Conservation (phyloP, 2,888 invertebrate genomes). For the Ormyrus nitidulus region DNA sequence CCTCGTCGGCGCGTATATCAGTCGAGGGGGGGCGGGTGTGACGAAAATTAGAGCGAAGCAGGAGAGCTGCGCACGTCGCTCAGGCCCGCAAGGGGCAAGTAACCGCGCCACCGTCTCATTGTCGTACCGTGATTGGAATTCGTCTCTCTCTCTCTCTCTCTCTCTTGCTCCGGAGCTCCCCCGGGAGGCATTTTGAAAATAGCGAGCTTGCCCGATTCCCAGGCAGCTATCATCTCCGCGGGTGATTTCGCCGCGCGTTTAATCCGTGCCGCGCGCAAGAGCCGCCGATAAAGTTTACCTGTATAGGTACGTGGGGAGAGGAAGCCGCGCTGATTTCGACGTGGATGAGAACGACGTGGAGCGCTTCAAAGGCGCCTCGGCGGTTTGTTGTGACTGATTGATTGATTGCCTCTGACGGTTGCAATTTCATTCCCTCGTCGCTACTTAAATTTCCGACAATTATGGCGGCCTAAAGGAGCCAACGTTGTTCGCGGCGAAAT, state of each 20-base stretch:
- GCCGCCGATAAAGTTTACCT: constrained; percentile 27
- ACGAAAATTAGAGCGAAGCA: constrained; percentile 46
- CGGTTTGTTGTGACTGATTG: background rate
- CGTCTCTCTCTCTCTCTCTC: background rate
- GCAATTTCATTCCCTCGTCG: no score
- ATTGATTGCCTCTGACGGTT: background rate
- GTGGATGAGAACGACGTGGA: background rate
- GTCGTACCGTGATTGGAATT: no score
- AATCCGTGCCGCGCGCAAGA: constrained; percentile 4
- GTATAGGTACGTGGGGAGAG: background rate
- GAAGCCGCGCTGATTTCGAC: background rate
- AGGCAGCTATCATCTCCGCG: no score
- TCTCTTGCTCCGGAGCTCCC: background rate
- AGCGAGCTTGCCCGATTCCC: no score
- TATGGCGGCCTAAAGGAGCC: no score
- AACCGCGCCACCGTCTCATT: no score
- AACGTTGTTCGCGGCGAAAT: no score
- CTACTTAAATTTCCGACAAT: no score
- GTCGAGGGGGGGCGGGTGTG: background rate
- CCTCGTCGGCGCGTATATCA: constrained; percentile 9
- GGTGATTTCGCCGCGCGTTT: background rate
- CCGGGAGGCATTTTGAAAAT: no score
- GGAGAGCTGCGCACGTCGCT: constrained; percentile 2
- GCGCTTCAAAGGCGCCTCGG: background rate
- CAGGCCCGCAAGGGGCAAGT: background rate